Evolutionary conservation across 2,888 invertebrate genomes (phyloP).

Genomic region (Zygogramma bicolorata): DNA sequence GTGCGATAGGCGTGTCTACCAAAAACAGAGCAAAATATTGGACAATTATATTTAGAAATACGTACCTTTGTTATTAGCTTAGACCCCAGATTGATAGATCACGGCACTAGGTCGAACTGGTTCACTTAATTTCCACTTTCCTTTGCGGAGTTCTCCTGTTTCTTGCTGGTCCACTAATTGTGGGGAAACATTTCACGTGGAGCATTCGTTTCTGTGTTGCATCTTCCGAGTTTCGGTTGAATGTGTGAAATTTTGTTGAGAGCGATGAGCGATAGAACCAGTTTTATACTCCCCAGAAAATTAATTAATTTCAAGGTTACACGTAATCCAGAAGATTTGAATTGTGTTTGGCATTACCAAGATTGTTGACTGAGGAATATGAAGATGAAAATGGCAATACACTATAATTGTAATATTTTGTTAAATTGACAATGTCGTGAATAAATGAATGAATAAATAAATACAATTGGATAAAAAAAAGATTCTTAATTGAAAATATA

Average conservation of each 20-base stretch:
- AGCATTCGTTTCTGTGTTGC: not conserved
- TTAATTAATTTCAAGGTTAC: not conserved
- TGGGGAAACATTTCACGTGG: not conserved
- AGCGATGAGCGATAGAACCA: not conserved
- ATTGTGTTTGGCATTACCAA: not conserved
- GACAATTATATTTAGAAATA: conserved; percentile 59
- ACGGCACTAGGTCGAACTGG: conserved; percentile 39
- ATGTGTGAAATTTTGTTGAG: not conserved
- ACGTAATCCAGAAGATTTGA: not conserved
- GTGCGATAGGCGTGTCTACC: conserved; percentile 60
- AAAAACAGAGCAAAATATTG: conserved; percentile 63
- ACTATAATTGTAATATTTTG: no score
- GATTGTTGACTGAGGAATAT: no score
- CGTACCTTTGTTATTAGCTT: conserved; percentile 54
- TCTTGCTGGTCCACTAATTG: not conserved
- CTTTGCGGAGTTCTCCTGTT: conserved; percentile 7
- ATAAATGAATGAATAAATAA: no score
- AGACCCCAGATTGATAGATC: conserved; percentile 49
- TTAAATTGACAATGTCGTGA: no score
- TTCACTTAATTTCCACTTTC: conserved; percentile 4
- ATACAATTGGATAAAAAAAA: no score
- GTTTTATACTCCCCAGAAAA: not conserved
- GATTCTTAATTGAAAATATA: no score
- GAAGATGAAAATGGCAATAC: no score
- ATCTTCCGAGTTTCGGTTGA: not conserved